A percentile compares a stretch with the other conserved stretches of the same genome.
Conservation (phyloP, 2,113 vertebrate genomes). For the Aythya baeri region DNA sequence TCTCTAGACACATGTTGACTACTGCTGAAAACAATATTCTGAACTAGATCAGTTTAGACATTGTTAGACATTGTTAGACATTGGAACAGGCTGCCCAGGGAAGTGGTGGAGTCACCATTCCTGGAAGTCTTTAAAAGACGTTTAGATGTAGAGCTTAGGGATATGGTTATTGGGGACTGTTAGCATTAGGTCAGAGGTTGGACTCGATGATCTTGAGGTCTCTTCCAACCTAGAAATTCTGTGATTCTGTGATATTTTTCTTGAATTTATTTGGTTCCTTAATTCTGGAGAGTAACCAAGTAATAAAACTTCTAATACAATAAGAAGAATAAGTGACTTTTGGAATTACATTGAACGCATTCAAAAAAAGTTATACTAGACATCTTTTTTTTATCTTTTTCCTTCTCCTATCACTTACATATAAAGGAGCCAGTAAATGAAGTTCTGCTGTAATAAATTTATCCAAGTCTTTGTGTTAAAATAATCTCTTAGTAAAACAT, state of each 20-base stretch:
- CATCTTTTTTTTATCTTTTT: background rate
- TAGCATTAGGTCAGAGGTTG: too few relatives aligned
- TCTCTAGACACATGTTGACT: background rate
- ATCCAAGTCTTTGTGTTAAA: background rate
- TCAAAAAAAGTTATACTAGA: background rate
- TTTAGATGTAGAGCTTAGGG: too few relatives aligned
- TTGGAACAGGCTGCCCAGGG: too few relatives aligned
- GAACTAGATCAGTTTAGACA: background rate
- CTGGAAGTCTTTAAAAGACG: too few relatives aligned
- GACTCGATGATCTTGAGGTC: too few relatives aligned
- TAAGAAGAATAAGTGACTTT: background rate
- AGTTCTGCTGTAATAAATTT: background rate
- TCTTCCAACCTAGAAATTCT: too few relatives aligned
- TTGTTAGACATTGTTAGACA: too few relatives aligned
- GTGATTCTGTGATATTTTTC: background rate
- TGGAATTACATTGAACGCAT: background rate
- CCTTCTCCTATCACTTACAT: background rate
- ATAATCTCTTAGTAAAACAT: background rate
- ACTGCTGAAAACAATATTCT: background rate
- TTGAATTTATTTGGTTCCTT: background rate
- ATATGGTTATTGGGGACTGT: too few relatives aligned
- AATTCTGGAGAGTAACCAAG: background rate
- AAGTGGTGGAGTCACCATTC: too few relatives aligned
- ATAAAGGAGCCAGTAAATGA: background rate
- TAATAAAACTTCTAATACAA: background rate